Conservation (phyloP, 1,140 invertebrate genomes). For the Aphelenchoides fujianensis region DNA sequence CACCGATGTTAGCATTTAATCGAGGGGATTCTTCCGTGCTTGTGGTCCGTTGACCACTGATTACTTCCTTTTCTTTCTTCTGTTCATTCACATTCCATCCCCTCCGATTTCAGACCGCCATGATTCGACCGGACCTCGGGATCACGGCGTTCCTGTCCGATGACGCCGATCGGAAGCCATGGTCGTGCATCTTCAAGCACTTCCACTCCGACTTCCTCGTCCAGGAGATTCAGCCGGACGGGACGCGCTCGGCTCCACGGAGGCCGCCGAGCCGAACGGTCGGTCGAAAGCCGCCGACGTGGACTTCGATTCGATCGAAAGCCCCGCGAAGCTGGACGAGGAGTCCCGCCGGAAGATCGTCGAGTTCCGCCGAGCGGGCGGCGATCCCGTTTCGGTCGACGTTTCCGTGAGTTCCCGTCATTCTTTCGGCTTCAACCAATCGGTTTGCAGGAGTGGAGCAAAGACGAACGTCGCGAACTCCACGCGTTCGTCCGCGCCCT, state of each 20-base stretch:
- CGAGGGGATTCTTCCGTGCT: no score
- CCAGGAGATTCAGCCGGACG: slow-evolving; percentile 30
- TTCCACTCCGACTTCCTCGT: slow-evolving; percentile 44
- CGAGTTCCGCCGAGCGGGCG: neutral
- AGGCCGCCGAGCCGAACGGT: neutral
- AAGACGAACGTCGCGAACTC: slow-evolving; percentile 74
- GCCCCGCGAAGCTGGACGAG: slow-evolving; percentile 8
- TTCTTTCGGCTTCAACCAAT: slow-evolving; percentile 62
- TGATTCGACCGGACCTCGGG: slow-evolving; percentile 16
- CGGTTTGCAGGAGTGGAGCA: slow-evolving; percentile 73
- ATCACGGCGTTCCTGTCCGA: slow-evolving; percentile 5
- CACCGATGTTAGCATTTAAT: slow-evolving; percentile 4
- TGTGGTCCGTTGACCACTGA: no score
- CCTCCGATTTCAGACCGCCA: neutral
- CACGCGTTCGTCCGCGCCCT: slow-evolving; percentile 76
- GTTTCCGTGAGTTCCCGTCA: slow-evolving; percentile 20
- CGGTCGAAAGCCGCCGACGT: neutral
- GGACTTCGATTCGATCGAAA: slow-evolving; percentile 19
- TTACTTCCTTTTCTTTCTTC: neutral
- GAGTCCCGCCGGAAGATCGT: slow-evolving; percentile 16
- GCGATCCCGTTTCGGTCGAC: slow-evolving; percentile 1
- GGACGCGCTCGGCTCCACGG: slow-evolving; percentile 3
- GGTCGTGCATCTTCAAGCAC: slow-evolving; percentile 38
- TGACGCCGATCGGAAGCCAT: neutral
- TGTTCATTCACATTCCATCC: neutral